Evolutionary conservation across 2,113 vertebrate genomes (phyloP).

Genomic region (Leuciscus idus): DNA sequence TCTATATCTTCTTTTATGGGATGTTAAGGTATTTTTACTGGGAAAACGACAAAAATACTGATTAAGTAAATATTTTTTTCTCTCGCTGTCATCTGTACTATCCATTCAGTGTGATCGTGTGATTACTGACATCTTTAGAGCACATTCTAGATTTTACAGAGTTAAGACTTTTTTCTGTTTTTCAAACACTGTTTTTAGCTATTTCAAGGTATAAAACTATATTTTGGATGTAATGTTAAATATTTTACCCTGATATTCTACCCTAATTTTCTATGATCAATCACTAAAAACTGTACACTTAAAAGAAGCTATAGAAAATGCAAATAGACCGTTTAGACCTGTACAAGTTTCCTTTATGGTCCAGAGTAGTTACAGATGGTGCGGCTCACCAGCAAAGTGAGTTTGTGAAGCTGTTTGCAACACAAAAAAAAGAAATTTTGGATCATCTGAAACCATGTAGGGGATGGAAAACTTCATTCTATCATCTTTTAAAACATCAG

Average conservation of each 20-base stretch:
- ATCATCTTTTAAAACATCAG: neutral
- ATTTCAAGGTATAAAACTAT: neutral
- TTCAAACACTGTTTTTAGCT: neutral
- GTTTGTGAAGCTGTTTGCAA: neutral
- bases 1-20: too few species aligned
- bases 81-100: neutral
- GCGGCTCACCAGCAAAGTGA: neutral
- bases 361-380: neutral
- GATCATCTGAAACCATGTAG: neutral
- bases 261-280: neutral
- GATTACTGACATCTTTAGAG: neutral
- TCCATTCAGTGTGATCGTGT: neutral
- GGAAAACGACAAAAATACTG: neutral
- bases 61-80: too few species aligned
- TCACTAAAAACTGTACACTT: neutral
- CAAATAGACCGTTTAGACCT: neutral
- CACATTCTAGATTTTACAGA: neutral
- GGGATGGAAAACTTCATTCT: neutral
- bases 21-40: too few species aligned
- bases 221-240: neutral
- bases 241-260: neutral
- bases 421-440: neutral
- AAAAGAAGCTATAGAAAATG: neutral
- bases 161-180: neutral
- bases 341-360: neutral